Percentiles rank a stretch among this genome's conserved stretches.
phyloP scores from a whole-genome alignment of 2,113 vertebrate genomes.

The Ranitomeya imitator region DNA sequence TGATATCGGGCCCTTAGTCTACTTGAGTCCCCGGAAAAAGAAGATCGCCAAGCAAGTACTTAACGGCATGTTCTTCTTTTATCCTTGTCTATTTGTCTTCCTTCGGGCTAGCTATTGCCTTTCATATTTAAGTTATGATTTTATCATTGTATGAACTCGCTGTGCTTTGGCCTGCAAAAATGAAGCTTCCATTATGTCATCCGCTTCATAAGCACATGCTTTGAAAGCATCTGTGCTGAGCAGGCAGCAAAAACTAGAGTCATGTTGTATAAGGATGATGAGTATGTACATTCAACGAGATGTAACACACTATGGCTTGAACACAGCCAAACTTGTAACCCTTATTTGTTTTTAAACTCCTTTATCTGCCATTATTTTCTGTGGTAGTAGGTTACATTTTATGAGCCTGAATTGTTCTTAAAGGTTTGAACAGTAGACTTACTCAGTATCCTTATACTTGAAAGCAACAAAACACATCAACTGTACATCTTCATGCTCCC shows the following conservation, averaged over 20 bases:
- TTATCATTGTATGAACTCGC: slow-evolving; percentile 54
- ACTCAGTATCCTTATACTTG: slow-evolving; percentile 36
- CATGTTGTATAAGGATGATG: slow-evolving; percentile 31
- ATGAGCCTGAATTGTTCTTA: not conserved
- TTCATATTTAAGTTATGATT: slow-evolving; percentile 28
- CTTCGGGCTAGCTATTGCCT: slow-evolving; percentile 40
- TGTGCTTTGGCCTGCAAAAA: slow-evolving; percentile 53
- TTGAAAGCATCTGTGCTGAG: slow-evolving; percentile 4
- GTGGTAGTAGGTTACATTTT: not conserved
- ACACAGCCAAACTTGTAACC: not conserved
- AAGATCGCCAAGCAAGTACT: slow-evolving; percentile 97
- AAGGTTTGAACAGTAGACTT: not conserved
- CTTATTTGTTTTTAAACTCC: not conserved
- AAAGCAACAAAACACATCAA: not conserved
- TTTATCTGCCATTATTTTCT: not conserved
- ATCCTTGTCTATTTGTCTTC: slow-evolving; percentile 57
- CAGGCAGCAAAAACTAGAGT: not conserved
- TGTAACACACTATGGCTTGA: not conserved
- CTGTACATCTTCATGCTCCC: not conserved
- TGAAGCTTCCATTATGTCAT: slow-evolving; percentile 42
- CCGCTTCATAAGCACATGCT: slow-evolving; percentile 33
- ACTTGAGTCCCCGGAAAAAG: slow-evolving; percentile 96
- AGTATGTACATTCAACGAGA: slow-evolving; percentile 14
- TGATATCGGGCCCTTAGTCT: slow-evolving; percentile 81
- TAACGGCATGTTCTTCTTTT: slow-evolving; percentile 87